phyloP scores from a whole-genome alignment of 2,113 vertebrate species.

The Corvus cornix region DNA sequence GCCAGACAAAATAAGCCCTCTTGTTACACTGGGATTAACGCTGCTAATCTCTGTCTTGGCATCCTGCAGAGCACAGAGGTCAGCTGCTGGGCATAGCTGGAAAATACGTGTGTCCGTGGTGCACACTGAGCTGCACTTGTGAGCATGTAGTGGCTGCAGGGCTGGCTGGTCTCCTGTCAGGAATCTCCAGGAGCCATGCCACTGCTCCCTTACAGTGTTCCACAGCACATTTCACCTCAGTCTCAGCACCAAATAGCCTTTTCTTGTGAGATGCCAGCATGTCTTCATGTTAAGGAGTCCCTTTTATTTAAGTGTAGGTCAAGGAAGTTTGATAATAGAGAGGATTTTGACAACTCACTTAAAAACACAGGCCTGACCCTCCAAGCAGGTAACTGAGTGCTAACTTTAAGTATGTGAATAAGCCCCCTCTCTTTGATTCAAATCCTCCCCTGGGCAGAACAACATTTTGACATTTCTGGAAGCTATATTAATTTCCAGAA shows the following conservation, averaged over 20 bases:
- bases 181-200: fast-evolving
- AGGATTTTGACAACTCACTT: background rate
- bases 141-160: fast-evolving
- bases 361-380: background rate
- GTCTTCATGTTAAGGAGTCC: background rate
- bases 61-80: background rate
- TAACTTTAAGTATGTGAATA: background rate
- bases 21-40: background rate
- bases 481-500: background rate
- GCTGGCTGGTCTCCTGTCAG: background rate
- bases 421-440: background rate
- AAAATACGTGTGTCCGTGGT: background rate
- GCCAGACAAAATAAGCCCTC: background rate
- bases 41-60: background rate
- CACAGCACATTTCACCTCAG: background rate
- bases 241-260: background rate
- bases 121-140: background rate
- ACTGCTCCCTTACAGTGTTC: fast-evolving
- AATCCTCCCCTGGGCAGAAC: background rate
- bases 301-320: background rate
- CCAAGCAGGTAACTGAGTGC: background rate
- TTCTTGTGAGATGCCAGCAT: background rate
- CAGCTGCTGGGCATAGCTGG: background rate
- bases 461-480: background rate
- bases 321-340: background rate